phyloP scores from a whole-genome alignment of 2,888 invertebrate species.

The Amiota minor region DNA sequence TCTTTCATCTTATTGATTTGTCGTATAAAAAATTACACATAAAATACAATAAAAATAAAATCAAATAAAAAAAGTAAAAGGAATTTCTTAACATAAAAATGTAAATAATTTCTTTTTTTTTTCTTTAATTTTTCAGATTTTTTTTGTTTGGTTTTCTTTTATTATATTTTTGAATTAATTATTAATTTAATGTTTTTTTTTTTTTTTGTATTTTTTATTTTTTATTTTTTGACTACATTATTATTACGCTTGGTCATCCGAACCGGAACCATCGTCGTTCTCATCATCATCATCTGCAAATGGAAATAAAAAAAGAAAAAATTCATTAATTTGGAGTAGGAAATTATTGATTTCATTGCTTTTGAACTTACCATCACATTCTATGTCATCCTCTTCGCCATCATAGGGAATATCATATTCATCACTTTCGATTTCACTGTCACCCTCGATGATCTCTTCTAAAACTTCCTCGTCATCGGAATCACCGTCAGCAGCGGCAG shows the following conservation, averaged over 20 bases:
- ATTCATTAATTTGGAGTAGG: background rate
- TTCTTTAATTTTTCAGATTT: constrained; percentile 49
- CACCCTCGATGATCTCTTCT: constrained; percentile 69
- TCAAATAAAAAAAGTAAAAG: constrained; percentile 70
- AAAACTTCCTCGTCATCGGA: constrained; percentile 69
- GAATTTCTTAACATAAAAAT: constrained; percentile 72
- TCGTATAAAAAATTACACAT: constrained; percentile 72
- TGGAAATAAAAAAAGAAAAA: constrained; percentile 16
- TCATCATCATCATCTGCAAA: constrained; percentile 71
- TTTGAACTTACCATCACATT: constrained; percentile 65
- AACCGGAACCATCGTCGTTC: constrained; percentile 72
- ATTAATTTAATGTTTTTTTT: constrained; percentile 58
- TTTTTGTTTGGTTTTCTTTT: constrained; percentile 58
- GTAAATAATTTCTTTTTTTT: constrained; percentile 61
- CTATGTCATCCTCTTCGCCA: constrained; percentile 71
- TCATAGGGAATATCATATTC: constrained; percentile 72
- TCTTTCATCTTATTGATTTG: constrained; percentile 63
- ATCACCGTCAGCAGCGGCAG: constrained; percentile 66
- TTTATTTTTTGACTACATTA: constrained; percentile 72
- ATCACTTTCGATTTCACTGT: constrained; percentile 72
- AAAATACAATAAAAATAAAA: constrained; percentile 72
- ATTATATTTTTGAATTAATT: constrained; percentile 63
- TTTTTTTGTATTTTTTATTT: constrained; percentile 53
- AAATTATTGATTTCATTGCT: background rate
- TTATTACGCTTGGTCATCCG: constrained; percentile 73